phyloP scores from a whole-genome alignment of 2,113 vertebrate species.

The Fulica atra region DNA sequence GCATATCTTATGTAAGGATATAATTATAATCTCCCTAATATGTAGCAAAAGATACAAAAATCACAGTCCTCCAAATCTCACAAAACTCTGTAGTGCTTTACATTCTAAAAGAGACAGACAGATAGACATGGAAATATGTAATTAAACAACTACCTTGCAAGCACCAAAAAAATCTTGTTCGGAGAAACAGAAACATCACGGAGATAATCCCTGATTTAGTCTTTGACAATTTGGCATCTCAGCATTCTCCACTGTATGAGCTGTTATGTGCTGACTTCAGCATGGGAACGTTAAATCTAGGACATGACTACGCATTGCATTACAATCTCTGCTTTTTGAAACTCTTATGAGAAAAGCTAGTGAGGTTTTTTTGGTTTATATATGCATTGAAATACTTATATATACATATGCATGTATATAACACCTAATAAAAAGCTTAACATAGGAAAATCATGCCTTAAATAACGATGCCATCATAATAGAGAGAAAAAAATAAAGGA shows the following conservation, averaged over 20 bases:
- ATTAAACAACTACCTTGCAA: conserved; percentile 9
- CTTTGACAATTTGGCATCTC: conserved; percentile 40
- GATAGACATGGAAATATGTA: conserved; percentile 25
- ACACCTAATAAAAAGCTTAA: background rate
- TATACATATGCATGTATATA: background rate
- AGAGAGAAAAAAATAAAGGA: background rate
- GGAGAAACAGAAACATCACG: conserved; percentile 1
- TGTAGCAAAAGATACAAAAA: background rate
- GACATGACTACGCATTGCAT: conserved; percentile 34
- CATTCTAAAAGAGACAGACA: background rate
- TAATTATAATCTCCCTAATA: background rate
- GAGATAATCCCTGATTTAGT: conserved; percentile 51
- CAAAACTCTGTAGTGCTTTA: background rate
- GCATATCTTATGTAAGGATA: background rate
- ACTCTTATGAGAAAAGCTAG: background rate
- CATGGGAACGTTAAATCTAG: conserved; percentile 37
- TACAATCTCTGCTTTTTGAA: background rate
- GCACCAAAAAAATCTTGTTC: conserved; percentile 23
- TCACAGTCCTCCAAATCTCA: background rate
- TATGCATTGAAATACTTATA: background rate
- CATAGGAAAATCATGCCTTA: background rate
- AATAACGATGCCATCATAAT: background rate
- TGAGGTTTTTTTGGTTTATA: background rate
- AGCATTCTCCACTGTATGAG: conserved; percentile 5
- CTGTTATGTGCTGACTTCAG: conserved; percentile 63